Base-by-base conservation (phyloP, 2,113 vertebrate species). In the Peromyscus polionotus region DNA sequence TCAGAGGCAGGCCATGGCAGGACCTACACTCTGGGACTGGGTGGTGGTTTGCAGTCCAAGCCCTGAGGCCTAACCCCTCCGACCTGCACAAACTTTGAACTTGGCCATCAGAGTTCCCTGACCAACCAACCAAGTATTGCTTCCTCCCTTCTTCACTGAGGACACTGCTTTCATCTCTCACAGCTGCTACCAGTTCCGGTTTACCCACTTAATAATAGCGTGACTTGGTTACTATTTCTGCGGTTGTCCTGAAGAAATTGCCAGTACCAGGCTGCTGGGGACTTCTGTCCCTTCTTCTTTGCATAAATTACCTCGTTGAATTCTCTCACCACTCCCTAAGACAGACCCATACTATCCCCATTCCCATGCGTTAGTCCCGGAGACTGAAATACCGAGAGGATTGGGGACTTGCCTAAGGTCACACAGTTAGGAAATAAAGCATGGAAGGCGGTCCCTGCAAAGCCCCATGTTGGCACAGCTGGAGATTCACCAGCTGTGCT, bases 311-410 rank as follows among this genome's bases (percentile, higher is more conserved):
- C 59, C 87, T 93, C 48, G 14, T 16, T 89, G 42, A 17, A 51
- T 72, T 89, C 36, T 76, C 83, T 48, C 68, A 14, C 0, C 7
- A 14, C 26, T 31, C 86, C 3, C 11, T 7, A 22, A 70, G n/a
- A 11, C 13, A 17, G 24, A 4, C 31, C 1, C 20, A 14, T 2
- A 42, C 24, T 72, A 3, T 36, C 1, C 8, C 61, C n/a, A 20
- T 28, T 36, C 87, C 61, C 2, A 12, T 39, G 5, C 42, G 28
- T 10, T n/a, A 9, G n/a, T 26, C 5, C 22, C 68, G 20, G 54
- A 88, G 12, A n/a, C 76, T 26, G 77, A 86, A 48, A 85, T 67
- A 72, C 95, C 48, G 79, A 95, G 93, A 81, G 73, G 61, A 79
- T 59, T 39, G 33, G 67, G 59, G 61, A 24, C 54, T 31, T 19